Evolutionary conservation across 2,888 invertebrate species (phyloP), one percentile per base, ranked within the genome.

Genomic region (Limenitis camilla): DNA sequence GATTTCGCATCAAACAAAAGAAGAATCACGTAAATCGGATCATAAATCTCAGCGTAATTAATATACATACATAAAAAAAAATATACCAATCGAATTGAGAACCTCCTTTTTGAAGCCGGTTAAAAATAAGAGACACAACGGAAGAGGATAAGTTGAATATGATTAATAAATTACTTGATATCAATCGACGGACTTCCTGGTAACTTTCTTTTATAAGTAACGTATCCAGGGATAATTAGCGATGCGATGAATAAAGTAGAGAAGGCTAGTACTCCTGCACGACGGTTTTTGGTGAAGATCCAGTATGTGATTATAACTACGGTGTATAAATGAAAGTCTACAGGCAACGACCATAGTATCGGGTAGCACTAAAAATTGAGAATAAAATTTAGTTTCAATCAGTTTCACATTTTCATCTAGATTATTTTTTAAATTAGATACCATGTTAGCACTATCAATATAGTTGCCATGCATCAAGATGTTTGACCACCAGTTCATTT

Each of bases 391-490:
- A 32, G 32, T 33, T 11, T 38, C 1, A 10, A 31, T 8, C n/a
- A 1, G 6, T 8, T 30, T 10, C 5, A 19, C 19, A 19, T 19
- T 19, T 19, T 19, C 19, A 19, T 19, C 19, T 19, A 19, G 19
- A 19, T 19, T 19, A 19, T 19, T 2, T 19, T 3, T 19, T 19
- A 19, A 19, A 19, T 19, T 19, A 19, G 19, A 19, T 55, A 69
- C 69, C 49, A 62, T 57, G 33, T 62, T 56, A 27, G 45, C 19
- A n/a, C 54, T 56, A 6, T 61, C 59, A 0, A 63, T 4, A 45
- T 71, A 63, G 27, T 61, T 67, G 11, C 62, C 66, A 0, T 68
- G 41, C 74, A 75, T 72, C 4, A 75, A 52, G 0, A 74, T 28
- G 27, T 59, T 68, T 0, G 56, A 48, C 68, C 62, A 67, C 72